Evolutionary conservation across 53 echinoderm and acorn worm genomes (phyloP), one percentile per base, ranked within the genome.

Genomic region (Paelopatides confundens): DNA sequence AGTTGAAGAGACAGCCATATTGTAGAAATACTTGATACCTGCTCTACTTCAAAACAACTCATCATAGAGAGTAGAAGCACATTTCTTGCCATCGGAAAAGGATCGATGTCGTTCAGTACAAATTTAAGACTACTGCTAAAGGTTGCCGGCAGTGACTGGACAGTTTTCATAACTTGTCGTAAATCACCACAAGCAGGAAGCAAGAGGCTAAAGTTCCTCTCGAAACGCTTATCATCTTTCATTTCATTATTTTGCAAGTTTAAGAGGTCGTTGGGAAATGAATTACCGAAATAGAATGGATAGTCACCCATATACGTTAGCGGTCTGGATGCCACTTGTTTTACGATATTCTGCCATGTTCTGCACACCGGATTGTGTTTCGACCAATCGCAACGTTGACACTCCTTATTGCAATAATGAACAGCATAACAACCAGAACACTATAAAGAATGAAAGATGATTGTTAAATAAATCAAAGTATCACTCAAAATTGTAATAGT

Each of bases 1-100:
- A 83, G 46, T 28, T 47, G 63, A n/a, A 46, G 35, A 38, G 84
- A 83, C 36, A 83, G 27, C 84, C 84, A 83, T 23, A 83, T 47
- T 12, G 84, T 63, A 40, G 84, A 62, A n/a, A 83, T 39, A 28
- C 15, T 40, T 31, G 26, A 24, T 21, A 43, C 63, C 21, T 36
- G 29, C 4, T 23, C 27, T 65, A n/a, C 65, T 21, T 36, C 40
- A 50, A 51, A 79, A 50, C 29, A 18, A 51, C 17, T 28, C 3
- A 79, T 79, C 79, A 79, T 51, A 18, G 31, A 79, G 12, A 79
- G 52, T 7, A 79, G 18, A 52, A 79, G 79, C 12, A 79, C 79
- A 21, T 79, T 79, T 48, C 79, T 51, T 43, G 79, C 79, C 32
- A 48, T 53, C 1, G 51, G 24, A 33, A 79, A 79, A 31, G 79